Conservation (phyloP, 1,140 invertebrate genomes). For the Pygmarrhopalites habei region DNA sequence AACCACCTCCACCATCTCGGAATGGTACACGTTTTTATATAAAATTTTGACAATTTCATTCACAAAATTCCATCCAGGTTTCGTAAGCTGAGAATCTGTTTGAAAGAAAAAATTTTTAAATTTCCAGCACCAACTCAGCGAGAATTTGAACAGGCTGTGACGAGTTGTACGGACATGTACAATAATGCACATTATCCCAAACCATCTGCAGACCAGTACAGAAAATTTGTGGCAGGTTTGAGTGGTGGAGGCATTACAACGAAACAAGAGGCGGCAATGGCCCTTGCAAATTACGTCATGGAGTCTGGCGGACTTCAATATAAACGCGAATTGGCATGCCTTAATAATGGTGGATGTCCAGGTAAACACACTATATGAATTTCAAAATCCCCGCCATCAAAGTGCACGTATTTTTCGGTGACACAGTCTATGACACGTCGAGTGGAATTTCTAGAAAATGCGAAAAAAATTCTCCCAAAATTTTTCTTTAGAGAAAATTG, state of each 20-base stretch:
- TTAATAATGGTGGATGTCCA: constrained; percentile 10
- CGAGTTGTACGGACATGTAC: too few species aligned
- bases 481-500: too few species aligned
- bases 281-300: constrained; percentile 25
- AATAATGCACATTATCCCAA: too few species aligned
- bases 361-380: neutral
- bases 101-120: neutral
- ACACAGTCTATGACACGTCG: too few species aligned
- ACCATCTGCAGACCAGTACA: constrained; percentile 19
- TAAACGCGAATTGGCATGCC: constrained; percentile 26
- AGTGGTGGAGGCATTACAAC: constrained; percentile 18
- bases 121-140: neutral
- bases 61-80: neutral
- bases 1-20: neutral
- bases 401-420: too few species aligned
- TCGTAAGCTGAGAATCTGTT: neutral
- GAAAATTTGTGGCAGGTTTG: constrained; percentile 10
- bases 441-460: too few species aligned
- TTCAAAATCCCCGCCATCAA: too few species aligned
- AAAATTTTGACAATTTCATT: neutral
- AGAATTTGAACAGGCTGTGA: constrained; percentile 26
- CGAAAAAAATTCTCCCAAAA: too few species aligned
- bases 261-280: constrained; percentile 32
- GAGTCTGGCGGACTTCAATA: constrained; percentile 29
- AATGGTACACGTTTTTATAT: neutral